Conservation (phyloP, 2,797 vertebrate species). For the Falco peregrinus region DNA sequence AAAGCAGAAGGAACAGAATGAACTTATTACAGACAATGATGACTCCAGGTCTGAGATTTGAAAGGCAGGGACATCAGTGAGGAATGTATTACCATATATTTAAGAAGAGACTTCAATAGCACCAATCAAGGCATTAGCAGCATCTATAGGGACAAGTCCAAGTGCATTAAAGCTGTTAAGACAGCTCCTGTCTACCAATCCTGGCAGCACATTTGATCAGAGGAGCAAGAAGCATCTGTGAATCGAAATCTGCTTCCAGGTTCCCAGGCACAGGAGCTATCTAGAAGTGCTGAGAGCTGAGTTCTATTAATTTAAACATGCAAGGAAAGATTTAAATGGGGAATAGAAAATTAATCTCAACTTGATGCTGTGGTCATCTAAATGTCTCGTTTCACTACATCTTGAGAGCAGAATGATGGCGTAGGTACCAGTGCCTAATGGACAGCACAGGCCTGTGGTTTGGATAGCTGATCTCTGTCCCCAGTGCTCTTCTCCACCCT, state of each 20-base stretch:
- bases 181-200: conserved; percentile 12
- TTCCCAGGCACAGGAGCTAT: conserved; percentile 12
- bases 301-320: not conserved
- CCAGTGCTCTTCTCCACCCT: not conserved
- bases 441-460: not conserved
- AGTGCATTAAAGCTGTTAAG: conserved; percentile 29
- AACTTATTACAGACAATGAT: conserved; percentile 43
- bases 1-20: conserved; percentile 48
- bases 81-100: conserved; percentile 53
- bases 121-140: conserved; percentile 48
- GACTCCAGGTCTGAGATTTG: conserved; percentile 44
- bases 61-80: conserved; percentile 26
- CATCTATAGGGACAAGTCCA: conserved; percentile 47
- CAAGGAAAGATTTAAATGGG: not conserved
- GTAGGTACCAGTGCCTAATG: not conserved
- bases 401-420: not conserved
- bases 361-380: not conserved
- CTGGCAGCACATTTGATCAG: not conserved
- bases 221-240: conserved; percentile 42
- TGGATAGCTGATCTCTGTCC: not conserved
- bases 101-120: conserved; percentile 44
- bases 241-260: conserved; percentile 26
- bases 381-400: not conserved
- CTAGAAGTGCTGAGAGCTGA: conserved; percentile 9
- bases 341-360: not conserved